Evolutionary conservation across 2,113 vertebrate genomes (phyloP).

Genomic region (Oncorhynchus nerka): DNA sequence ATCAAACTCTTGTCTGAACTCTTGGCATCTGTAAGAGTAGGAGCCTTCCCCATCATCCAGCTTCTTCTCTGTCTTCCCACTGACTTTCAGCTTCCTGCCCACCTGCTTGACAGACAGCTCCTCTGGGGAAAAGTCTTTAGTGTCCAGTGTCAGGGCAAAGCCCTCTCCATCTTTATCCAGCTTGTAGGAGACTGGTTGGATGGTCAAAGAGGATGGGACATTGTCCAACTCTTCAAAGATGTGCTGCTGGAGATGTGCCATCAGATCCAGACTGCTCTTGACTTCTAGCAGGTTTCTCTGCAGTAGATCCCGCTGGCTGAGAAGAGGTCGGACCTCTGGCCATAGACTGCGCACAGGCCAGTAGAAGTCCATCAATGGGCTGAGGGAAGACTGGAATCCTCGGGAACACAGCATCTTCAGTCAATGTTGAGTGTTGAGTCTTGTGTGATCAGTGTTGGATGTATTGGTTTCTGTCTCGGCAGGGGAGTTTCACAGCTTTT

Average conservation of each 20-base stretch:
- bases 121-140: slow-evolving; percentile 35
- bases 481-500: too few relatives aligned
- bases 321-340: too few relatives aligned
- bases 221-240: slow-evolving; percentile 19
- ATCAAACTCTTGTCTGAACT: slow-evolving; percentile 30
- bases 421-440: too few relatives aligned
- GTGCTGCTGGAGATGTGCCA: background rate
- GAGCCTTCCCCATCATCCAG: slow-evolving; percentile 31
- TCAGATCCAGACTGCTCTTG: too few relatives aligned
- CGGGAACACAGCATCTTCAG: too few relatives aligned
- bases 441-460: too few relatives aligned
- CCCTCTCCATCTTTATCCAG: slow-evolving; percentile 16
- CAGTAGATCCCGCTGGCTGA: too few relatives aligned
- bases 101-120: slow-evolving; percentile 23
- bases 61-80: slow-evolving; percentile 31
- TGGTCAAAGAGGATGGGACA: background rate
- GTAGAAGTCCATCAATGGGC: too few relatives aligned
- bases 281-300: too few relatives aligned
- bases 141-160: slow-evolving; percentile 34
- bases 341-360: too few relatives aligned
- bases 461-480: too few relatives aligned
- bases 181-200: slow-evolving; percentile 10
- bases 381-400: too few relatives aligned
- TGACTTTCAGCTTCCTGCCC: slow-evolving; percentile 31
- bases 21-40: slow-evolving; percentile 25